These are phyloP conservation scores for Pectinophora gossypiella DNA, from an alignment of 1,140 invertebrate species.

Conservation along the genomic window DNA sequence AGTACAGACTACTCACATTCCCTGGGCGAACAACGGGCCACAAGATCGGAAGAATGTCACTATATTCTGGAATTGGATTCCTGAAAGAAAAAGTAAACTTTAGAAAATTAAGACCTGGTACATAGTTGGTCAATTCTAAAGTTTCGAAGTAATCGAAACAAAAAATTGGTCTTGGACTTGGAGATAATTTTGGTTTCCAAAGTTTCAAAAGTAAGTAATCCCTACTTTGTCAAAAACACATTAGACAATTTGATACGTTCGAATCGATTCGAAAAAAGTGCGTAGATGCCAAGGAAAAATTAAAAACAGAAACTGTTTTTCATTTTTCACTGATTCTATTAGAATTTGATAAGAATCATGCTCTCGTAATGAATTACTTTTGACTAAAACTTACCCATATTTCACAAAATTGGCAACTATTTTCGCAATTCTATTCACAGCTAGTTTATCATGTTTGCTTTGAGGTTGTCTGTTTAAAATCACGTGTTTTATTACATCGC, in stretches of 20 bases:
- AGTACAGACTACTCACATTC: slow-evolving; percentile 10
- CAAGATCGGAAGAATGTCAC: slow-evolving; percentile 5
- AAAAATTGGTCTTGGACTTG: no score
- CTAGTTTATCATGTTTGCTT: slow-evolving; percentile 7
- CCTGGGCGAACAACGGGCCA: slow-evolving; percentile 15
- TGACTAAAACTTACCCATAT: slow-evolving; percentile 16
- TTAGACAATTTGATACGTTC: not conserved
- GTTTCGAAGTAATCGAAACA: no score
- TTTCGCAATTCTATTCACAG: slow-evolving; percentile 11
- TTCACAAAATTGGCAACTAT: slow-evolving; percentile 22
- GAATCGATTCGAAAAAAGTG: not conserved
- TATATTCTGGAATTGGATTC: slow-evolving; percentile 14
- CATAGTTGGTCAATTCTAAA: no score
- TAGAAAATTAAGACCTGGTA: no score
- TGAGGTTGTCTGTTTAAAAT: slow-evolving; percentile 12
- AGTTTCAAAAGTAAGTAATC: no score
- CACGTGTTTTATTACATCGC: slow-evolving; percentile 16
- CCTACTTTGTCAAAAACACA: not conserved
- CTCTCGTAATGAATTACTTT: not conserved
- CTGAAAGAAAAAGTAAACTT: no score
- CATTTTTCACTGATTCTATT: not conserved
- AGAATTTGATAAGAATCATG: not conserved
- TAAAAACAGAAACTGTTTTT: not conserved
- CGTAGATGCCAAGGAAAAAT: not conserved
- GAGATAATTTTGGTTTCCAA: no score